Conservation (phyloP, 2,797 vertebrate genomes). For the Semaprochilodus insignis region DNA sequence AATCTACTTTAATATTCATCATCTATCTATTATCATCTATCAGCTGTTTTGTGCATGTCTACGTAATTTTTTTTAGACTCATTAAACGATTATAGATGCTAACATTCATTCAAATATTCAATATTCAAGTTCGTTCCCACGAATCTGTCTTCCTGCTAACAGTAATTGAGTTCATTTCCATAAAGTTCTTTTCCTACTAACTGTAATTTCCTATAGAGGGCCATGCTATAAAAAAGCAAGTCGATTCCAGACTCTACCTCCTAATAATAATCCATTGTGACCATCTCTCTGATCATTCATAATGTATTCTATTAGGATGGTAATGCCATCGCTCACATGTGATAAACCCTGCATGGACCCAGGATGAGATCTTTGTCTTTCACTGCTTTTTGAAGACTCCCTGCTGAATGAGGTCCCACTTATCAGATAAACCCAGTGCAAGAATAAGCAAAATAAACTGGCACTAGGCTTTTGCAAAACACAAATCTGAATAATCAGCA, state of each 20-base stretch:
- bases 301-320: conserved; percentile 12
- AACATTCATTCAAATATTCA: conserved; percentile 37
- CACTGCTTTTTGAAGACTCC: not conserved
- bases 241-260: not conserved
- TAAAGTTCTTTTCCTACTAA: conserved; percentile 41
- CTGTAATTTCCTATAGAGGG: conserved; percentile 31
- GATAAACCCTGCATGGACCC: conserved; percentile 10
- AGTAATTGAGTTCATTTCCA: conserved; percentile 37
- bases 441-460: not conserved
- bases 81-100: conserved; percentile 35
- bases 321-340: not conserved
- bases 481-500: not conserved
- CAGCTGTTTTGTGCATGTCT: not conserved
- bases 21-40: not conserved
- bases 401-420: not conserved
- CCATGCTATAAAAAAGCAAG: not conserved
- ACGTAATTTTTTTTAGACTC: not conserved
- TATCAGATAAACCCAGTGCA: not conserved
- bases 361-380: conserved; percentile 6
- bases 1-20: not conserved
- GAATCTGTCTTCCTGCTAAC: conserved; percentile 9
- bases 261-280: not conserved
- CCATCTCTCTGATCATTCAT: conserved; percentile 10
- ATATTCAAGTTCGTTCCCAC: not conserved
- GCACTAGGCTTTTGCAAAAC: not conserved